Evolutionary conservation across 2,113 vertebrate species (phyloP).

Genomic region (Crotalus viridis): DNA sequence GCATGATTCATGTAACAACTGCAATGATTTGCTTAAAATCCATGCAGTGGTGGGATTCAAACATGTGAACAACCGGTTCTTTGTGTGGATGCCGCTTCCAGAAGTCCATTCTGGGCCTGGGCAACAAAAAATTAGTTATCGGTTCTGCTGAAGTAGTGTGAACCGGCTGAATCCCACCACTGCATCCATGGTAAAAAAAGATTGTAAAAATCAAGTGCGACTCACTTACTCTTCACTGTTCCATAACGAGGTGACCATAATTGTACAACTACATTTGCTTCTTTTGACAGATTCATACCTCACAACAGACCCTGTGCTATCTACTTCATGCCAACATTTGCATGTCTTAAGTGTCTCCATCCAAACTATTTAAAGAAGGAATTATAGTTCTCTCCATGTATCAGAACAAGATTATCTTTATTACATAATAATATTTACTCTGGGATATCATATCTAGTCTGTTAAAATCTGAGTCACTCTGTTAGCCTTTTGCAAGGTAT

Average conservation of each 20-base stretch:
- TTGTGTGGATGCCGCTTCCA: too few relatives aligned
- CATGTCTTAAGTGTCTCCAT: not conserved
- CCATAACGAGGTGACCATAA: not conserved
- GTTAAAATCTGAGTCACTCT: not conserved
- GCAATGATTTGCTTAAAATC: not conserved
- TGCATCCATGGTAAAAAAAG: not conserved
- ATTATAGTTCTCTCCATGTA: not conserved
- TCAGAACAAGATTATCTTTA: not conserved
- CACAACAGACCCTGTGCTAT: not conserved
- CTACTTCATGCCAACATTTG: not conserved
- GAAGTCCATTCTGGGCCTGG: too few relatives aligned
- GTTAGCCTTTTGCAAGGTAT: not conserved
- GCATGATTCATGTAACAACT: not conserved
- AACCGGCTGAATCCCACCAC: too few relatives aligned
- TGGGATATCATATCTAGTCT: not conserved
- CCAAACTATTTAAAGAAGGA: not conserved
- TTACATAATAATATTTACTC: not conserved
- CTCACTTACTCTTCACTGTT: not conserved
- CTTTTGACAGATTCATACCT: not conserved
- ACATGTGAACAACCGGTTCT: too few relatives aligned
- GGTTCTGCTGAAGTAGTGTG: too few relatives aligned
- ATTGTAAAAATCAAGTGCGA: not conserved
- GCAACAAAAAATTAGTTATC: too few relatives aligned
- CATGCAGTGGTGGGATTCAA: too few relatives aligned
- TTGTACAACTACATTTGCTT: not conserved